These are phyloP conservation scores for Meteorus colon DNA, from an alignment of 2,888 invertebrate species.

Conservation along the genomic window DNA sequence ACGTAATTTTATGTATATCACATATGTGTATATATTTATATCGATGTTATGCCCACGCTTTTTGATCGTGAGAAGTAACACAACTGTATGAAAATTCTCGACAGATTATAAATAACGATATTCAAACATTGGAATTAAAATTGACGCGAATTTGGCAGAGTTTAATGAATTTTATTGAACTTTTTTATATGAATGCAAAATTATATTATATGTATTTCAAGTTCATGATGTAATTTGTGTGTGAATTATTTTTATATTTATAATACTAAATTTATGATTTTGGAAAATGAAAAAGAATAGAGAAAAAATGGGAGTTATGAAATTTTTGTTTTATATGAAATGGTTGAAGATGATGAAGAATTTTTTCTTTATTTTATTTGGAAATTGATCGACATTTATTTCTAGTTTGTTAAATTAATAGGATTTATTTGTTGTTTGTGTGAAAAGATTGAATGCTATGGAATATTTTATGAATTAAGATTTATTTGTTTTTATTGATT, in stretches of 20 bases:
- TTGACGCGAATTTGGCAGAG: slow-evolving; percentile 24
- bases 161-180: not conserved
- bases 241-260: not conserved
- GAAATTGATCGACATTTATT: no score
- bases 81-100: not conserved
- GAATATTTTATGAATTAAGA: no score
- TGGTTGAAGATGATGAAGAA: no score
- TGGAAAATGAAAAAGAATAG: not conserved
- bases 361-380: no score
- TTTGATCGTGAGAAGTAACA: not conserved
- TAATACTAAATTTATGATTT: not conserved
- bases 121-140: slow-evolving; percentile 16
- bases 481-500: no score
- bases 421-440: no score
- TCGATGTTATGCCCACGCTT: not conserved
- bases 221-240: not conserved
- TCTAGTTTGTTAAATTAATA: no score
- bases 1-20: not conserved
- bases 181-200: not conserved
- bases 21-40: not conserved
- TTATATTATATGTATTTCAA: not conserved
- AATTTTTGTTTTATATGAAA: no score
- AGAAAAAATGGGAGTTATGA: no score
- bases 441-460: no score
- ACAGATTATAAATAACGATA: slow-evolving; percentile 29